Evolutionary conservation across 2,113 vertebrate species (phyloP), one percentile per base, ranked within the genome.

Genomic region (Pavo muticus): DNA sequence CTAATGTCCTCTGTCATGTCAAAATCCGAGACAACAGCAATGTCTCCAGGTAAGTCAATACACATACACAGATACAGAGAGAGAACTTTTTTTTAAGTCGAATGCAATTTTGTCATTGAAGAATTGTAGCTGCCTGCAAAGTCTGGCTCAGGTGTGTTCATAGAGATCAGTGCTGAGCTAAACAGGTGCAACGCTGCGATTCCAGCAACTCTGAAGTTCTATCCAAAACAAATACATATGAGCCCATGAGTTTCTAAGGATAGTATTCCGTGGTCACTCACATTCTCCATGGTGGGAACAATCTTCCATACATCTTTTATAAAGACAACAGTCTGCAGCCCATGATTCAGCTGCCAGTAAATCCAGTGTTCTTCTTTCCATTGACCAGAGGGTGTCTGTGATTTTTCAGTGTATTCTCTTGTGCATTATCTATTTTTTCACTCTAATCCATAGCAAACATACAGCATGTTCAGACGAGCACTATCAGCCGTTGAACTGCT

Each of bases 1-100:
- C 99, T 63, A 99, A 99, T 94, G 98, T 99, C 97, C 98, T 99
- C 42, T 99, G 99, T 80, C 99, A 99, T 10, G 95, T 97, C 47
- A 98, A 98, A 87, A 96, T 99, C 44, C 97, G 99, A 42, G 99
- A 99, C 96, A 99, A 99, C 94, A 95, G 96, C 97, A 99, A 99
- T 19, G 97, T 99, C 56, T 99, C 99, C 97, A 98, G 97, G 99
- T 99, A 96, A 96, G 97, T 97, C 57, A 72, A 23, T 16, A 7
- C 3, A 21, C 0, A 72, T 6, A 65, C 18, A 65, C 7, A 15
- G 3, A 14, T 3, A 18, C 1, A 57, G 4, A 52, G 29, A 32
- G 14, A 87, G 25, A 70, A 20, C 4, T 32, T 45, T 54, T 40
- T 3, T 69, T 59, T n/a, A 39, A 30, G 16, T 68, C 32, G 39